Evolutionary conservation across 2,113 vertebrate species (phyloP).

Genomic region (Pachypanchax playfairii): DNA sequence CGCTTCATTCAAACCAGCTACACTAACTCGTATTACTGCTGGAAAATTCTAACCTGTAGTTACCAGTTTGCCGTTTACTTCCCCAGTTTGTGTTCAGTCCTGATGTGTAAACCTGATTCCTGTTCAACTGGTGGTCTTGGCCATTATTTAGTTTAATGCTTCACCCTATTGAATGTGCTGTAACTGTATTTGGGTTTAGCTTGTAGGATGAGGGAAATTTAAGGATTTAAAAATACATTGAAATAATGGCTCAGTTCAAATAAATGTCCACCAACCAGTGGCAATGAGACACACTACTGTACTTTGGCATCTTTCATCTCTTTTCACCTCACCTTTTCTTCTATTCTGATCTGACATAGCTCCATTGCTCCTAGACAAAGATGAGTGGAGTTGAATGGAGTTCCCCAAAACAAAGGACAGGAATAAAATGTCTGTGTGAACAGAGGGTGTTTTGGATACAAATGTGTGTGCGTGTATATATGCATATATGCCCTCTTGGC

Average conservation of each 20-base stretch:
- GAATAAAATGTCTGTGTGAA: slow-evolving; percentile 51
- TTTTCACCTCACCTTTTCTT: slow-evolving; percentile 59
- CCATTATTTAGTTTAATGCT: neutral
- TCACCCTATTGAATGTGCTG: neutral
- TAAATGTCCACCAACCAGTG: slow-evolving; percentile 30
- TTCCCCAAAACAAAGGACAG: slow-evolving; percentile 60
- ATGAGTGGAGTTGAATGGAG: slow-evolving; percentile 58
- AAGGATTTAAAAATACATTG: slow-evolving; percentile 1
- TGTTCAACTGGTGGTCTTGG: slow-evolving; percentile 6
- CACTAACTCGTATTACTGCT: neutral
- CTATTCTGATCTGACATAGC: slow-evolving; percentile 48
- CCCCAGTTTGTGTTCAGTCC: neutral
- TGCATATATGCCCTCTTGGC: slow-evolving; percentile 55
- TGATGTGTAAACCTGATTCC: neutral
- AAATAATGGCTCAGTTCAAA: slow-evolving; percentile 1
- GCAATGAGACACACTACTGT: slow-evolving; percentile 31
- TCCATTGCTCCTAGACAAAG: slow-evolving; percentile 51
- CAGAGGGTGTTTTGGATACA: neutral
- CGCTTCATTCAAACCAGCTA: slow-evolving; percentile 26
- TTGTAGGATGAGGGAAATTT: neutral
- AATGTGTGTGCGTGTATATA: slow-evolving; percentile 11
- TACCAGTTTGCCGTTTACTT: slow-evolving; percentile 11
- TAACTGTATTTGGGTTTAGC: neutral
- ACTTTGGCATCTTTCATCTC: slow-evolving; percentile 61
- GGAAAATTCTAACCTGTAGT: slow-evolving; percentile 1